A percentile compares a stretch with the other conserved stretches of the same genome.
These are phyloP conservation scores for Drosophila setifemur DNA, from an alignment of 1,140 invertebrate genomes.

Conservation along the genomic window DNA sequence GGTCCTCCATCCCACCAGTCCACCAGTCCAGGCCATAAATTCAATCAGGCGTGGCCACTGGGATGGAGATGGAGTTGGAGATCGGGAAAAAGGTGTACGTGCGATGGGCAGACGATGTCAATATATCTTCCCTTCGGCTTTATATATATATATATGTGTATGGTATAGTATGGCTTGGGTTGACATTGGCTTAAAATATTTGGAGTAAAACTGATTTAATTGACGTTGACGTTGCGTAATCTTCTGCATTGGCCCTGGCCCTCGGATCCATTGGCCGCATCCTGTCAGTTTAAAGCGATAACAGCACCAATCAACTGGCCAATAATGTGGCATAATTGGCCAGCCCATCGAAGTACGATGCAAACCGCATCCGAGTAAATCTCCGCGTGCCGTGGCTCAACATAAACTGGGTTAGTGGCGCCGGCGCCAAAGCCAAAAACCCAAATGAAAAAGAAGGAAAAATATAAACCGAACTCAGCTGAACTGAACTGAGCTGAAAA, in stretches of 20 bases:
- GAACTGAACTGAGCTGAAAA: conserved; percentile 1
- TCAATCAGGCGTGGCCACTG: conserved; percentile 72
- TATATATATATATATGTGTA: neutral
- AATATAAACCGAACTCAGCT: neutral
- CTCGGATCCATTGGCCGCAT: conserved; percentile 38
- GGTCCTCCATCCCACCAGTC: conserved; percentile 14
- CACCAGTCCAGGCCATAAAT: conserved; percentile 64
- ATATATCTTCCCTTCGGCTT: conserved; percentile 54
- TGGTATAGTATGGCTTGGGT: conserved; percentile 19
- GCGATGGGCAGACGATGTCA: conserved; percentile 52
- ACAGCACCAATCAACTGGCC: conserved; percentile 56
- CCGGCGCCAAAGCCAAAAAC: conserved; percentile 59
- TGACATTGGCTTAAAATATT: conserved; percentile 77
- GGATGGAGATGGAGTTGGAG: conserved; percentile 7
- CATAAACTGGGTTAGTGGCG: conserved; percentile 77
- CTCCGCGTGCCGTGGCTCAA: neutral
- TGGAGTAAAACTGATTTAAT: conserved; percentile 80
- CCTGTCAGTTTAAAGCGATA: conserved; percentile 54
- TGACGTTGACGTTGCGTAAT: conserved; percentile 78
- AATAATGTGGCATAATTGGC: conserved; percentile 76
- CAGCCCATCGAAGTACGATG: conserved; percentile 40
- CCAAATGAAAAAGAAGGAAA: neutral
- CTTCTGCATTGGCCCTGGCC: conserved; percentile 19
- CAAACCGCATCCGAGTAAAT: conserved; percentile 6
- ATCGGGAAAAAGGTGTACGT: conserved; percentile 17